phyloP scores from a whole-genome alignment of 2,888 invertebrate species.

The Griposia aprilina region DNA sequence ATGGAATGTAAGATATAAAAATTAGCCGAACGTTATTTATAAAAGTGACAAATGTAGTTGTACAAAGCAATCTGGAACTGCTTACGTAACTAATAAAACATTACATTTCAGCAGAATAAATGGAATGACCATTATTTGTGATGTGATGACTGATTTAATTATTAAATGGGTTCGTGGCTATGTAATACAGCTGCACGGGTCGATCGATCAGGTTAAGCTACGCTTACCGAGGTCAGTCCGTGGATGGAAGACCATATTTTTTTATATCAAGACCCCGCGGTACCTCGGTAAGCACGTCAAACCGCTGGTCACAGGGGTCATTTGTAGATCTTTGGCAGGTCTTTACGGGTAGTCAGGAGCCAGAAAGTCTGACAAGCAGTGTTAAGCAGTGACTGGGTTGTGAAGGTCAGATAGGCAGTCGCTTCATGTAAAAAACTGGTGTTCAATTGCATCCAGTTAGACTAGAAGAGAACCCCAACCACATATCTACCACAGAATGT shows the following conservation, averaged over 20 bases:
- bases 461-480: background rate
- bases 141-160: background rate
- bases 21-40: slow-evolving; percentile 61
- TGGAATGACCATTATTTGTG: background rate
- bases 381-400: background rate
- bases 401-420: background rate
- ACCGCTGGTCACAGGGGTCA: background rate
- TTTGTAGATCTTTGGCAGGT: background rate
- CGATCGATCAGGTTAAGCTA: background rate
- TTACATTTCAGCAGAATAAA: slow-evolving; percentile 50
- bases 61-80: slow-evolving; percentile 55
- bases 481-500: background rate
- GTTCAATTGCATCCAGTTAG: background rate
- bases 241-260: background rate
- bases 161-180: background rate
- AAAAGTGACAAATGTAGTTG: slow-evolving; percentile 58
- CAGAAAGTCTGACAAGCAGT: background rate
- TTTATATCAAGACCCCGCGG: no score
- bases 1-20: slow-evolving; percentile 73
- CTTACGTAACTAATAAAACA: slow-evolving; percentile 21
- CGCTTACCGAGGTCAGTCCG: background rate
- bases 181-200: background rate
- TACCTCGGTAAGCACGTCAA: no score
- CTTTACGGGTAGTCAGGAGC: background rate
- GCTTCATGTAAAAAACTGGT: background rate